phyloP scores from a whole-genome alignment of 2,797 vertebrate species.

The Euphonia xanthogaster region DNA sequence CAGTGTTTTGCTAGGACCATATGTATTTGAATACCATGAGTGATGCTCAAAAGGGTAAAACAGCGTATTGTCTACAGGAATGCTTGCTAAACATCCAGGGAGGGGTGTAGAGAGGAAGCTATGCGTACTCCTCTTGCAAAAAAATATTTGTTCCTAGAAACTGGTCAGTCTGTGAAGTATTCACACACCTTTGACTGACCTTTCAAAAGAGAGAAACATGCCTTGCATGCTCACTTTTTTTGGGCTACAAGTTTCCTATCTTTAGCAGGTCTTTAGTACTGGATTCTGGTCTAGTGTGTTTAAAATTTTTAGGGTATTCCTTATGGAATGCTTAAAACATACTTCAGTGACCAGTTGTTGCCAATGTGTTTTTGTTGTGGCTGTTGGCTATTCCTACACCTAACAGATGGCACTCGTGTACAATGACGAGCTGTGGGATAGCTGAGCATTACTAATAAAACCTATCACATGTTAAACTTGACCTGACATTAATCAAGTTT shows the following conservation, averaged over 20 bases:
- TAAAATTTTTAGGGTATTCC: neutral
- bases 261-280: neutral
- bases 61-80: neutral
- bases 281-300: neutral
- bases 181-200: neutral
- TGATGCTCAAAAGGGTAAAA: neutral
- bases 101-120: neutral
- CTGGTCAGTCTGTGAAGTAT: neutral
- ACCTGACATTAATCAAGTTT: slow-evolving; percentile 76
- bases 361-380: slow-evolving; percentile 48
- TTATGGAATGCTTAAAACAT: neutral
- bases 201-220: neutral
- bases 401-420: slow-evolving; percentile 64
- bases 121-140: accelerated
- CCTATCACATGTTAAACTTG: slow-evolving; percentile 70
- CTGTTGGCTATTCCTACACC: slow-evolving; percentile 58
- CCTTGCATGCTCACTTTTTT: neutral
- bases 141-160: neutral
- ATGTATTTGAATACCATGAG: neutral
- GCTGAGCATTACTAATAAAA: slow-evolving; percentile 71
- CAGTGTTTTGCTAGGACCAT: neutral
- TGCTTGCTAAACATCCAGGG: neutral
- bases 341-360: slow-evolving; percentile 22
- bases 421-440: slow-evolving; percentile 67
- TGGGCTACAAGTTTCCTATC: neutral